Base-by-base conservation (phyloP, 2,797 vertebrate genomes). In the Darevskia nairensis region DNA sequence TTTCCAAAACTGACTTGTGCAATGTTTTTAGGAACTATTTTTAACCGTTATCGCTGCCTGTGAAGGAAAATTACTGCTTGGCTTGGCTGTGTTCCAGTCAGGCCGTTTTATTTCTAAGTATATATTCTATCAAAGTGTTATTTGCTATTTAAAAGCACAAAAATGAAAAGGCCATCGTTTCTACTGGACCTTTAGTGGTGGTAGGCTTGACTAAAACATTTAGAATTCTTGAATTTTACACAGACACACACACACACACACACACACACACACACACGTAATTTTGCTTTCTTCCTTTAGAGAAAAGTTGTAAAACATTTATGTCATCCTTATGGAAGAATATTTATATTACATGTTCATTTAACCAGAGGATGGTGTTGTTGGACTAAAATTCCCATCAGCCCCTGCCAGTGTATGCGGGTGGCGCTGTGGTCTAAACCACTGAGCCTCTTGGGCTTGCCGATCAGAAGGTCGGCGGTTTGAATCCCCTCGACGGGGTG, bases 1-100 rank as follows among this genome's bases (percentile, higher is more conserved):
- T 88, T 88, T 68, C 41, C 84, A 81, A 80, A 86, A 81, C 55
- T 88, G 66, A 32, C 44, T 79, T 87, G 21, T 71, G 46, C 19
- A 44, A 77, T 71, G 6, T 3, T 27, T 66, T 46, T 68, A 35
- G 27, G 35, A 80, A 69, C 82, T 82, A 84, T 85, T 85, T 87
- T 85, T 84, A 75, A 87, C n/a, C 8, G 46, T 68, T 75, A 87
- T 69, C 64, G 61, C 39, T 90, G 72, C 55, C 9, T 32, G 17
- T 85, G 79, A 61, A 85, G 41, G 68, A 80, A 80, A 87, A 76
- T 75, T 80, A 50, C 61, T 76, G 25, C 27, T 84, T 74, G 21
- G 77, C 32, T 55, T 81, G 77, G 77, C 77, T n/a, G 46, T 41
- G 35, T 68, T 87, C 76, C 81, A 87, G 41, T 68, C 59, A 75